Evolutionary conservation across 2,888 invertebrate genomes (phyloP), one percentile per base, ranked within the genome.

Genomic region (Mythimna ferrago): DNA sequence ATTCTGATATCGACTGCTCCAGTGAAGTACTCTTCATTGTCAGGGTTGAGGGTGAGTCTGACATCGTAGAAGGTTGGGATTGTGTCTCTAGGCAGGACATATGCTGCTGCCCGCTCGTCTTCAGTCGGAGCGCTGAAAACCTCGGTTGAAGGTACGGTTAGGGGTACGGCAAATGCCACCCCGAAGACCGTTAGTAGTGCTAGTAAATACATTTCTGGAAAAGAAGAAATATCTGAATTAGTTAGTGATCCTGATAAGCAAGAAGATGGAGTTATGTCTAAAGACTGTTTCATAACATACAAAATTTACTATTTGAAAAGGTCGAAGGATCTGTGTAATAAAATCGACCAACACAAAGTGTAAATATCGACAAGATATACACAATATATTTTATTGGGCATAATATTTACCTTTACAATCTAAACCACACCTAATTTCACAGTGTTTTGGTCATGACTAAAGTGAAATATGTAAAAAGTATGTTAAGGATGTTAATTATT

Each of bases 21-120:
- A 1, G 81, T 86, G 87, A 97, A 97, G 56, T 78, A 92, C 41
- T 92, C 92, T 0, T 89, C 88, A 6, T 93, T 89, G 35, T 90
- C 89, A 0, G 97, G 94, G 65, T 96, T 87, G 0, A 97, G 93
- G 66, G 88, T 93, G 0, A 97, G 89, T 19, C 89, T 88, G 19
- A 97, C 93, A 26, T 93, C 93, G 86, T 97, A 97, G 80, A 94
- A 93, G 0, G 90, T 91, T 0, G 97, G 97, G n/a, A 85, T 86
- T 0, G 97, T 93, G 51, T 93, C 93, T 0, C 91, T 92, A 0
- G 97, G 97, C 14, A 97, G 92, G 0, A 97, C 94, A 89, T 97
- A 97, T 41, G 76, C 84, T 1, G 88, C 91, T 1, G 86, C 85
- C 0, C 88, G 70, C 19, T 86, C 81, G 44, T 86, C 88, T 1